Percentiles rank a stretch among this genome's conserved stretches.
phyloP scores from a whole-genome alignment of 2,113 vertebrate genomes.

The Galemys pyrenaicus region DNA sequence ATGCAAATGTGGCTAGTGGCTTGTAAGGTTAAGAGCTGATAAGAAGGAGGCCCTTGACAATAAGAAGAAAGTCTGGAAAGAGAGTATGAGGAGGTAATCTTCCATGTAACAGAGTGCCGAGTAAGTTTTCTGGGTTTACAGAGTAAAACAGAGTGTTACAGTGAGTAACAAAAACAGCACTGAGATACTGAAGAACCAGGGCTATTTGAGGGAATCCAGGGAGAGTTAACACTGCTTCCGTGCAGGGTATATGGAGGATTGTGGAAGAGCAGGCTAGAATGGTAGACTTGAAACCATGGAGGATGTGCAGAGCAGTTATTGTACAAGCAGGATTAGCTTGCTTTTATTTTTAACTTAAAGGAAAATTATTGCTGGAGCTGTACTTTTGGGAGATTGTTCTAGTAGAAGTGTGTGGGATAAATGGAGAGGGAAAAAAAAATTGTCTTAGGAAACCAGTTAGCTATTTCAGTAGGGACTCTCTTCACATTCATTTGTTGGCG shows the following conservation, averaged over 20 bases:
- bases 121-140: background rate
- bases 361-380: background rate
- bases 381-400: conserved; percentile 14
- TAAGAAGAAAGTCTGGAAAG: background rate
- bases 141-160: background rate
- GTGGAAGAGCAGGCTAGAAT: background rate
- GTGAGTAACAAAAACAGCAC: background rate
- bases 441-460: background rate
- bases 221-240: background rate
- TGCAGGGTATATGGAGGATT: background rate
- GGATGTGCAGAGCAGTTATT: background rate
- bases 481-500: background rate
- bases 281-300: background rate
- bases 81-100: background rate
- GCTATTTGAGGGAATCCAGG: background rate
- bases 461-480: background rate
- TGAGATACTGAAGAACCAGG: background rate
- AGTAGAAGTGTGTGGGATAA: background rate
- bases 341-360: conserved; percentile 1
- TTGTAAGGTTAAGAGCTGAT: background rate
- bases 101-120: background rate
- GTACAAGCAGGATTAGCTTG: background rate
- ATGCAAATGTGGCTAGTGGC: background rate
- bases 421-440: background rate
- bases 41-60: background rate